phyloP scores from a whole-genome alignment of 2,888 invertebrate species.

The Neoascia interrupta region DNA sequence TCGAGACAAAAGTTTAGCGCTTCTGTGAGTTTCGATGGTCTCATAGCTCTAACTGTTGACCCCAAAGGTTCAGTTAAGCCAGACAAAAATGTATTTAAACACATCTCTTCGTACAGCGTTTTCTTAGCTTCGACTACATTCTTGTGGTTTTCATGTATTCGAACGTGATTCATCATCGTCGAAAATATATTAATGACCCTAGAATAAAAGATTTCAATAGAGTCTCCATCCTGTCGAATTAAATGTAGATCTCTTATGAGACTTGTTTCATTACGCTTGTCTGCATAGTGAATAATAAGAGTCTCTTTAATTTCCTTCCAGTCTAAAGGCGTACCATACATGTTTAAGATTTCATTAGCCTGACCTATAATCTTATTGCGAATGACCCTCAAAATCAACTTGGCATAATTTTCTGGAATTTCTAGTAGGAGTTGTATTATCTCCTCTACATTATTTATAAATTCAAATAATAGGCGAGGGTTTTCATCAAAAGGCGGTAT shows the following conservation, averaged over 20 bases:
- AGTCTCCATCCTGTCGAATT: neutral
- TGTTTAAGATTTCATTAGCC: conserved; percentile 1
- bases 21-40: neutral
- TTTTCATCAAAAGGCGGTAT: conserved; percentile 1
- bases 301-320: conserved; percentile 1
- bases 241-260: neutral
- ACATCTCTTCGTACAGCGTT: neutral
- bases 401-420: neutral
- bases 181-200: neutral
- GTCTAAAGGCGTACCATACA: neutral
- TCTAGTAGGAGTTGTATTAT: neutral
- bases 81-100: conserved; percentile 5
- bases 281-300: neutral
- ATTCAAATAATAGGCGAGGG: neutral
- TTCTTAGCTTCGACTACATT: neutral
- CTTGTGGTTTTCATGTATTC: neutral
- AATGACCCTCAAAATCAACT: neutral
- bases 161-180: neutral
- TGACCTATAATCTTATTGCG: neutral
- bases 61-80: conserved; percentile 1
- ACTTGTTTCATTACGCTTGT: neutral
- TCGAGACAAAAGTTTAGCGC: conserved; percentile 3
- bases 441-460: conserved; percentile 14
- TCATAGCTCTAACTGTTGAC: neutral
- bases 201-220: neutral